Conservation (phyloP, 1,140 invertebrate genomes). For the Holcopasites calliopsidis region DNA sequence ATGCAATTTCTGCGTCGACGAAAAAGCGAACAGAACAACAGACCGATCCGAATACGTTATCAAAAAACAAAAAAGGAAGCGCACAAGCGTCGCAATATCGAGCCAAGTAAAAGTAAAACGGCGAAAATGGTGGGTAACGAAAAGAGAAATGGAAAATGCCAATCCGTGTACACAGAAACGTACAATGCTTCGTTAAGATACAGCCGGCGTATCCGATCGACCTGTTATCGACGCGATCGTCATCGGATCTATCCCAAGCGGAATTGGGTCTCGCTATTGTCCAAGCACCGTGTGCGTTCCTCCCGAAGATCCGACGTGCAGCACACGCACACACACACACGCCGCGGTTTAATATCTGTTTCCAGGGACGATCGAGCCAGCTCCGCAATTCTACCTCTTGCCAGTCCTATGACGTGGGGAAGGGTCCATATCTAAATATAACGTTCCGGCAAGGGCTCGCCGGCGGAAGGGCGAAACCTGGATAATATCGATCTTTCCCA, state of each 20-base stretch:
- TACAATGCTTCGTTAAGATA: slow-evolving; percentile 29
- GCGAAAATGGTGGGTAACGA: no score
- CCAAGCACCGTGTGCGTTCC: background rate
- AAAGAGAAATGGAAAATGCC: background rate
- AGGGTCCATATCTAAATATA: slow-evolving; percentile 71
- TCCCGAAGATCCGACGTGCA: slow-evolving; percentile 26
- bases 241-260: background rate
- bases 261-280: slow-evolving; percentile 49
- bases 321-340: background rate
- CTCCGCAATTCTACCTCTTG: slow-evolving; percentile 39
- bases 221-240: slow-evolving; percentile 12
- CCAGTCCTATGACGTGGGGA: slow-evolving; percentile 52
- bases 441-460: slow-evolving; percentile 61
- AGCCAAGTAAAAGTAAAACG: no score
- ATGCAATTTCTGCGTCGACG: no score
- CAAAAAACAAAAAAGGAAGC: background rate
- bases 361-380: slow-evolving; percentile 50
- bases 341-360: slow-evolving; percentile 52
- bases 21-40: no score
- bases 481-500: slow-evolving; percentile 64
- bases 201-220: background rate
- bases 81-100: background rate
- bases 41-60: no score
- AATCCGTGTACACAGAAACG: background rate
- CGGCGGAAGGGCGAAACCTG: slow-evolving; percentile 53